Percentiles rank a stretch among this genome's conserved stretches.
These are phyloP conservation scores for Centruroides sculpturatus DNA, from an alignment of 1,140 invertebrate species.

Conservation along the genomic window DNA sequence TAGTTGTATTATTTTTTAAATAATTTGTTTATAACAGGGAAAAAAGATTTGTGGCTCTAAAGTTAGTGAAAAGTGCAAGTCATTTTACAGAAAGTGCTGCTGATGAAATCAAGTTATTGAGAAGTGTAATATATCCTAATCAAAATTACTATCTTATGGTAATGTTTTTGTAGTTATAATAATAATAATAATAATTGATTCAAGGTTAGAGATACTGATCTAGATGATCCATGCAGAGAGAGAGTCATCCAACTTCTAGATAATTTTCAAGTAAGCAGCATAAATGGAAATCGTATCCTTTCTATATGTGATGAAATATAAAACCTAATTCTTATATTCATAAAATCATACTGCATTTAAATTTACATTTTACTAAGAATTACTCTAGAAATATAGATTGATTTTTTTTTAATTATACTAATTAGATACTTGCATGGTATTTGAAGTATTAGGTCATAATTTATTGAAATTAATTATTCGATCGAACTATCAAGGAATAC, in stretches of 20 bases:
- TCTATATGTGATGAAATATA: not conserved
- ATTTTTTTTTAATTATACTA: not conserved
- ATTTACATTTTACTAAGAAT: no score
- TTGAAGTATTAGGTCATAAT: constrained; percentile 95
- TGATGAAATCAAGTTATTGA: constrained; percentile 94
- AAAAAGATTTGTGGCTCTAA: constrained; percentile 77
- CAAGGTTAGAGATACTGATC: constrained; percentile 61
- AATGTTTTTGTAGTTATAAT: no score
- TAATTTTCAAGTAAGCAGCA: constrained; percentile 91
- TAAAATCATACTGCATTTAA: not conserved
- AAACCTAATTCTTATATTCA: not conserved
- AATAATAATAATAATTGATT: constrained; percentile 26
- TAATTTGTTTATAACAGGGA: not conserved
- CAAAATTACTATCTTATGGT: no score
- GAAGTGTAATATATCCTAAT: constrained; percentile 39
- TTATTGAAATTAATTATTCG: constrained; percentile 93
- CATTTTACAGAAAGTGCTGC: constrained; percentile 95
- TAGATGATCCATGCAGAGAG: constrained; percentile 70
- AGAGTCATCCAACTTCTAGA: constrained; percentile 92
- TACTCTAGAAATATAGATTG: not conserved
- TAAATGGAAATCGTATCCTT: constrained; percentile 63
- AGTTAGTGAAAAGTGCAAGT: constrained; percentile 92
- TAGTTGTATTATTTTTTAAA: no score
- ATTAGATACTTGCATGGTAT: constrained; percentile 84
- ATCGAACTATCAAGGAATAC: constrained; percentile 94